Conservation (phyloP, 2,888 invertebrate species). For the Thelaira solivaga region DNA sequence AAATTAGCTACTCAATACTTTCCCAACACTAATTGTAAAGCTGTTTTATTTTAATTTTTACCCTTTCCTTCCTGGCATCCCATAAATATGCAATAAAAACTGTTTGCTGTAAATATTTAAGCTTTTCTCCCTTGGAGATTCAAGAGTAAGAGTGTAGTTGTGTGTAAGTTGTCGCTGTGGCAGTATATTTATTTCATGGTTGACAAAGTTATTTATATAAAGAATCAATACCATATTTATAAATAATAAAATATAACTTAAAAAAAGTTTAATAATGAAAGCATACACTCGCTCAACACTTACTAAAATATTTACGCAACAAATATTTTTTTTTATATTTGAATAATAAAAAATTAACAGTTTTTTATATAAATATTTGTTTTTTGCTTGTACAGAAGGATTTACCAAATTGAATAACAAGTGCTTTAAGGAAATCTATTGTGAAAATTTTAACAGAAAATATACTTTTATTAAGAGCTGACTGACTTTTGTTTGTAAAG, state of each 20-base stretch:
- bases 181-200: too few species aligned
- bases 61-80: conserved; percentile 15
- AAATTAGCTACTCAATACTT: too few species aligned
- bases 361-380: too few species aligned
- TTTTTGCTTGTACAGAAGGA: too few species aligned
- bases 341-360: too few species aligned
- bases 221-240: neutral
- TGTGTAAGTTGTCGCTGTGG: neutral
- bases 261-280: conserved; percentile 13
- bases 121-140: neutral
- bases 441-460: too few species aligned
- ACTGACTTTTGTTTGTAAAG: too few species aligned
- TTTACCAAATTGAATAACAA: too few species aligned
- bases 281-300: neutral
- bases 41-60: neutral
- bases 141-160: neutral
- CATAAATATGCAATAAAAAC: conserved; percentile 44
- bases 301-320: too few species aligned
- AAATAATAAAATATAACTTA: conserved; percentile 19
- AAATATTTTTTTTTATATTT: neutral
- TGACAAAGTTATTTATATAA: conserved; percentile 18
- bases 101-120: neutral
- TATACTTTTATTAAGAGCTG: too few species aligned
- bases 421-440: too few species aligned
- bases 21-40: too few species aligned